Base-by-base conservation (phyloP, 2,888 invertebrate species). In the Torymus texanus region DNA sequence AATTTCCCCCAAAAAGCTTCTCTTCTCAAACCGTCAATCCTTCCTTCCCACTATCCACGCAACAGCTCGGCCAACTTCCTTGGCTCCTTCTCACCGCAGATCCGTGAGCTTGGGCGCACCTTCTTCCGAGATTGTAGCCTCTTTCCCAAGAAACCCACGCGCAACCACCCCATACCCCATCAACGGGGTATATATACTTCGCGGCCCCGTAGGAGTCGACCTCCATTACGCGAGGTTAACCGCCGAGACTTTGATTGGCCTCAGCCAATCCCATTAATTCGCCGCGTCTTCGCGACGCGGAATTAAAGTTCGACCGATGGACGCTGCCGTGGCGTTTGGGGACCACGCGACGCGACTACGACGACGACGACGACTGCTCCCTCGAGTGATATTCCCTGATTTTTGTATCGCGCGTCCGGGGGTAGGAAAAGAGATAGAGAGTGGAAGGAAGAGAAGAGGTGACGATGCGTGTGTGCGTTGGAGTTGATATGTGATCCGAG, bases 201-300 rank as follows among this genome's bases (percentile, higher is more conserved):
- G 29, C 56, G 72, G 66, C 87, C 88, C 88, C 88, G 85, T 85
- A 87, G 89, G 88, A 88, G 86, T 85, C 87, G 86, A 88, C 87
- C 87, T 87, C 89, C 87, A 89, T 89, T 89, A 88, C 88, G 87
- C 84, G 86, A 86, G 89, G 89, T 89, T 89, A 89, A 89, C 88
- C 89, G 86, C 85, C 88, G 83, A 84, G 87, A 89, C 88, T 89
- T 89, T 89, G 89, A 89, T 89, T 89, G 88, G 88, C 84, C 86
- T 83, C 82, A 55, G 84, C 86, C 86, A 87, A 89, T 89, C 87
- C 88, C 86, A 88, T 89, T 89, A 88, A 88, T 88, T 86, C 85
- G 29, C 82, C 79, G 83, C 71, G 67, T 78, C 78, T 75, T 68
- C 75, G 68, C 67, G 71, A 67, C 78, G 70, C 70, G 70, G 78